A percentile compares a stretch with the other conserved stretches of the same genome.
Conservation (phyloP, 1,140 invertebrate species). For the Rhagoletis pomonella region DNA sequence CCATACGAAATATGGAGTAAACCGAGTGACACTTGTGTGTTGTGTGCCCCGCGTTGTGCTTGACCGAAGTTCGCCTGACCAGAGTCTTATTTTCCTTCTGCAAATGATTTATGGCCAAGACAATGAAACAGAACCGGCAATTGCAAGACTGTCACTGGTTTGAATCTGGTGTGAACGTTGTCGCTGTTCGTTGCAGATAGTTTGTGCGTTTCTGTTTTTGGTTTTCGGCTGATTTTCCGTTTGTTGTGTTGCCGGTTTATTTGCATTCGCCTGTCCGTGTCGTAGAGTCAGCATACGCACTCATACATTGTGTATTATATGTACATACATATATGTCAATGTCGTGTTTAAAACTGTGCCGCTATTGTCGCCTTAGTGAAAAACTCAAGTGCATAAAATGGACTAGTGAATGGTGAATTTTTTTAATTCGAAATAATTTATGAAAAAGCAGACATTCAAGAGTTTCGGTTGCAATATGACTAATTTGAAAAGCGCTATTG, state of each 20-base stretch:
- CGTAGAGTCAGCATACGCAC: not conserved
- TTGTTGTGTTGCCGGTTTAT: conserved; percentile 31
- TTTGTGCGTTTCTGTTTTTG: not conserved
- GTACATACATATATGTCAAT: not conserved
- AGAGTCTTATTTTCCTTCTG: not conserved
- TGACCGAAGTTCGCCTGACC: not conserved
- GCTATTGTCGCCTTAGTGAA: not conserved
- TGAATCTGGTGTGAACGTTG: not conserved
- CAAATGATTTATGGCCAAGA: conserved; percentile 43
- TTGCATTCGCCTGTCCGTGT: conserved; percentile 17
- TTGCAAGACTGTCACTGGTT: not conserved
- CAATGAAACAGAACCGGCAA: conserved; percentile 20
- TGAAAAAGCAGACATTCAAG: not conserved
- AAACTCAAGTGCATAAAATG: conserved; percentile 8
- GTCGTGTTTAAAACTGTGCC: conserved; percentile 1
- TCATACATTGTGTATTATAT: not conserved
- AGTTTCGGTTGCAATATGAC: not conserved
- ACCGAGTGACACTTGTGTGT: conserved; percentile 21
- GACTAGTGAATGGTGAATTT: conserved; percentile 27
- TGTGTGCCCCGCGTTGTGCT: not conserved
- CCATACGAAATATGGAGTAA: not conserved
- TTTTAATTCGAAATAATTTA: not conserved
- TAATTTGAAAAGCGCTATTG: not conserved
- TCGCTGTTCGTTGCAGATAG: not conserved
- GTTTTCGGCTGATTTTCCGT: conserved; percentile 34